A percentile compares a stretch with the other conserved stretches of the same genome.
Evolutionary conservation across 2,113 vertebrate genomes (phyloP).

Genomic region (Phaethornis superciliosus): DNA sequence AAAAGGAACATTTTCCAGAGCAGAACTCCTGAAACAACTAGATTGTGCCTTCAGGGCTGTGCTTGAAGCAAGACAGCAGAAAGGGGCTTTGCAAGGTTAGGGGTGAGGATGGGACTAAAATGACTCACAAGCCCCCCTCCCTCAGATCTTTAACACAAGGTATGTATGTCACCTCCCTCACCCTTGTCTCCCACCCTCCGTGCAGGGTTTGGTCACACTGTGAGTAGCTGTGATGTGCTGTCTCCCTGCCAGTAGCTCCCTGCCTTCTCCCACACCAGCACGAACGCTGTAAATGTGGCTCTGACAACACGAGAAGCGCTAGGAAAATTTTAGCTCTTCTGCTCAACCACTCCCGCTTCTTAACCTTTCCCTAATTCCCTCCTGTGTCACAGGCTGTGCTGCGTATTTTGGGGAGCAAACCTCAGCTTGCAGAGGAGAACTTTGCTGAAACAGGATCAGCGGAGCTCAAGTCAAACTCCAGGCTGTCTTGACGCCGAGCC

Average conservation of each 20-base stretch:
- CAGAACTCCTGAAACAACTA: not conserved
- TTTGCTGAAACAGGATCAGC: not conserved
- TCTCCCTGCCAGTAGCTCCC: not conserved
- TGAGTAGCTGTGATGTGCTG: not conserved
- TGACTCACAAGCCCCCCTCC: rapidly evolving
- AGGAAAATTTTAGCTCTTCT: not conserved
- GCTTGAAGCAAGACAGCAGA: not conserved
- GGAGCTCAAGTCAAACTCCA: not conserved
- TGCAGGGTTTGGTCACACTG: not conserved
- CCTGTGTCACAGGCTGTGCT: rapidly evolving
- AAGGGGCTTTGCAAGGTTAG: not conserved
- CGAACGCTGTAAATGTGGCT: not conserved
- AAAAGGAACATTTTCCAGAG: not conserved
- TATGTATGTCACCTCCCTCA: rapidly evolving
- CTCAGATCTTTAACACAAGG: not conserved
- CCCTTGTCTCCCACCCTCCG: not conserved
- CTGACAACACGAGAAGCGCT: not conserved
- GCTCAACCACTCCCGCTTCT: not conserved
- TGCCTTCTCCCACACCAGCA: not conserved
- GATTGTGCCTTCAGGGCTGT: not conserved
- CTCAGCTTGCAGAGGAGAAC: rapidly evolving
- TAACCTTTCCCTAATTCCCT: not conserved
- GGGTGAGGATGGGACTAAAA: not conserved
- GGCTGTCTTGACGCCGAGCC: not conserved
- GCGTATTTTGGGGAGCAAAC: not conserved